These are phyloP conservation scores for Sinohyriopsis cumingii DNA, from an alignment of 2,888 invertebrate species.

Conservation along the genomic window DNA sequence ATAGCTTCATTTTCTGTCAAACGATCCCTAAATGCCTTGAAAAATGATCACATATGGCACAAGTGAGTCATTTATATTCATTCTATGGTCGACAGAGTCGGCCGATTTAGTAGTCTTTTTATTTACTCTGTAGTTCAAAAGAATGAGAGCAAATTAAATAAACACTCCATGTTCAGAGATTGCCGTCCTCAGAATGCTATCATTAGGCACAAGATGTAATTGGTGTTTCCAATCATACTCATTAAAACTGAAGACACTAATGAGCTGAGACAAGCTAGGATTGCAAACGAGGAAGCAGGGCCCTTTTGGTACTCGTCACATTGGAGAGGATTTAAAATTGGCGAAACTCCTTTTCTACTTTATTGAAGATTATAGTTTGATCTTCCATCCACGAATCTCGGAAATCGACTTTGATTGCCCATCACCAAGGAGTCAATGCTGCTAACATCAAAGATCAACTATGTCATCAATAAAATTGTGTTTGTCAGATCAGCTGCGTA, in stretches of 20 bases:
- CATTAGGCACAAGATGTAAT: constrained; percentile 29
- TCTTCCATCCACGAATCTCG: no score
- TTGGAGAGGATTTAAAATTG: no score
- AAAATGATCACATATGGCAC: constrained; percentile 10
- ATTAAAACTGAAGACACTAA: constrained; percentile 27
- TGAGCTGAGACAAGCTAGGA: constrained; percentile 22
- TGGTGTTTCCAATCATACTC: constrained; percentile 25
- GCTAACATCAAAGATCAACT: no score
- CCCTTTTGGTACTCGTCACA: no score
- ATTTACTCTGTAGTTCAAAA: constrained; percentile 24
- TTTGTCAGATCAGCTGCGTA: no score
- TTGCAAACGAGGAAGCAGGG: not conserved
- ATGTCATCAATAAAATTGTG: no score
- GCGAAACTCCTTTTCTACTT: no score
- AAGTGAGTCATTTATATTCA: constrained; percentile 25
- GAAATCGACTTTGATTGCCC: no score
- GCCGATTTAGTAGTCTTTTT: constrained; percentile 17
- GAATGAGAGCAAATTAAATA: constrained; percentile 43
- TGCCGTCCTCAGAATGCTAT: constrained; percentile 23
- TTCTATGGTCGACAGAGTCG: constrained; percentile 16
- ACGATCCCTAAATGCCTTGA: constrained; percentile 22
- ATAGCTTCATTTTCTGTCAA: constrained; percentile 22
- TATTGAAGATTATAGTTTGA: no score
- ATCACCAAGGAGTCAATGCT: no score
- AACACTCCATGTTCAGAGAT: constrained; percentile 39